Base-by-base conservation (phyloP, 2,113 vertebrate species). In the Tauraco erythrolophus region DNA sequence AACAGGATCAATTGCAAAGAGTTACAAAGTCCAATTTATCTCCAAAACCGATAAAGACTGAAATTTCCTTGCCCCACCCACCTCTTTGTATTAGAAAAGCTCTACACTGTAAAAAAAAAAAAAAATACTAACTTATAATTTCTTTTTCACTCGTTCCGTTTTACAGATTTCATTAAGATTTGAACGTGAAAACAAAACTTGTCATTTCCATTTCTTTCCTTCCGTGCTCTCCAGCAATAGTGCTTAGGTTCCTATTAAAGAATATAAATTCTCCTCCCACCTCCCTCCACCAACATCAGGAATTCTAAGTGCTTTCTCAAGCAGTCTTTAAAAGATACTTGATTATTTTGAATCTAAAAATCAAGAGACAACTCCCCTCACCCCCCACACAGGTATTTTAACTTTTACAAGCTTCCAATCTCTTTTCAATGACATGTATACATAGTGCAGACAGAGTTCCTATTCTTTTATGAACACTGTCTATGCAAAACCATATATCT, bases 1-100 rank as follows among this genome's bases (percentile, higher is more conserved):
- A 92, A 76, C 51, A 97, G 94, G 76, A 95, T 83, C 58, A 98
- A 95, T 84, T 76, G 64, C 91, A 84, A 88, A 86, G n/a, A 94
- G 83, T 93, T 92, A 89, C 25, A 78, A 96, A 88, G 46, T 48
- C 58, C 78, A 50, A 50, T 74, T 66, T 92, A 80, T 60, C 87
- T 92, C 58, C 41, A 65, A 81, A 53, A 91, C 79, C 39, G 53
- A n/a, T 9, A 76, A 90, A 88, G 91, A 82, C 45, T 78, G 74
- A 87, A 28, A 94, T 65, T 91, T 92, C 57, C 28, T 68, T 54
- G 45, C 30, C n/a, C 72, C 80, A 82, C 92, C 77, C 81, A 79
- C 30, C n/a, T 53, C 27, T 78, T 68, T 56, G 41, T 61, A 91
- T 84, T 54, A 54, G 68, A 93, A 96, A 61, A 92, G 39, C 51